These are phyloP conservation scores for Malachius bipustulatus DNA, from an alignment of 2,888 invertebrate species.

Conservation along the genomic window DNA sequence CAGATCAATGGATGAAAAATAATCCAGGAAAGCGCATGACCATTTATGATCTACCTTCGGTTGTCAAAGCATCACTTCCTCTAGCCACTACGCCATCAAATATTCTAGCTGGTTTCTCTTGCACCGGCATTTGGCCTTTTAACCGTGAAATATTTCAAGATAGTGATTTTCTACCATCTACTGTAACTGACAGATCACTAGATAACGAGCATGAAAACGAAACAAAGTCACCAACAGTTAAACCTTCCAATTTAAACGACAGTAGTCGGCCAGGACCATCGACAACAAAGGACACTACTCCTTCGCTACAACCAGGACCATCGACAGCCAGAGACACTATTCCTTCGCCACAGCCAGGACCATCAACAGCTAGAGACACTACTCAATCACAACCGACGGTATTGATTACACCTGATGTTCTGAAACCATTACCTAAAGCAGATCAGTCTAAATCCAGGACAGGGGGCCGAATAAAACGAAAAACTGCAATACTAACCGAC, in stretches of 20 bases:
- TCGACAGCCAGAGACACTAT: too few relatives aligned
- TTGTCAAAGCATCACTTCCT: constrained; percentile 15
- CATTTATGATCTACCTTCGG: constrained; percentile 25
- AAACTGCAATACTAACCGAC: constrained; percentile 3
- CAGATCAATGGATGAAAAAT: constrained; percentile 19
- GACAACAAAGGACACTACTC: neutral
- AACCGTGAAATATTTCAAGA: constrained; percentile 9
- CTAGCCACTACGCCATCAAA: constrained; percentile 6
- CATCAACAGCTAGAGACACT: too few relatives aligned
- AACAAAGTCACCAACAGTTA: constrained; percentile 1
- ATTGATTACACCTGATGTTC: constrained; percentile 1
- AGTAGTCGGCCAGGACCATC: too few relatives aligned
- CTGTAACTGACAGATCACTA: constrained; percentile 3
- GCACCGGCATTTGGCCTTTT: constrained; percentile 10
- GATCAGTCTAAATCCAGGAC: constrained; percentile 1
- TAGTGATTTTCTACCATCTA: constrained; percentile 7
- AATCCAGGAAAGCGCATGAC: constrained; percentile 19
- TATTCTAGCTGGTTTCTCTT: constrained; percentile 8
- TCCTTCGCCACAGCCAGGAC: too few relatives aligned
- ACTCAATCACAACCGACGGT: constrained; percentile 1
- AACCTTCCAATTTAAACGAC: neutral
- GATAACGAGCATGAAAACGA: constrained; percentile 2
- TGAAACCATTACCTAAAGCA: constrained; percentile 1
- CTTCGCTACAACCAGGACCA: too few relatives aligned
- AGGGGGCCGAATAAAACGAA: constrained; percentile 2